Evolutionary conservation across 2,888 invertebrate species (phyloP).

Genomic region (Cartodere bifasciata): DNA sequence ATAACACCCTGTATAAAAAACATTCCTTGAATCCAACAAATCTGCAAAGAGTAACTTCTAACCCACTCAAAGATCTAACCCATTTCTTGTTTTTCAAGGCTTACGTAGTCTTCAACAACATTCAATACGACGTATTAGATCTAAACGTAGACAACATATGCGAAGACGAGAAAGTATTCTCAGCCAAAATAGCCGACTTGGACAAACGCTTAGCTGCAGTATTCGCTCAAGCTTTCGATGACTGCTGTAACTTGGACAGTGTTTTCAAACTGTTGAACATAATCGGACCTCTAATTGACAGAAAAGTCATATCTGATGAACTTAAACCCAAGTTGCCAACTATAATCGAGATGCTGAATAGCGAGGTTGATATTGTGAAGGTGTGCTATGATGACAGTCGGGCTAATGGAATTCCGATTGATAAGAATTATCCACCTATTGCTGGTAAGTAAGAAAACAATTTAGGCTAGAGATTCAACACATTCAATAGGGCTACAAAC

Average conservation of each 20-base stretch:
- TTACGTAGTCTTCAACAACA: slow-evolving; percentile 37
- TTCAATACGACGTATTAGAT: slow-evolving; percentile 63
- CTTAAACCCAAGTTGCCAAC: slow-evolving; percentile 52
- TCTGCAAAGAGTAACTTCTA: too few relatives aligned
- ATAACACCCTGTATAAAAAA: too few relatives aligned
- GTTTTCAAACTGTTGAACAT: slow-evolving; percentile 43
- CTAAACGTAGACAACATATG: slow-evolving; percentile 55
- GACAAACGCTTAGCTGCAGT: slow-evolving; percentile 69
- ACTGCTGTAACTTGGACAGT: slow-evolving; percentile 55
- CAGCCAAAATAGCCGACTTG: slow-evolving; percentile 49
- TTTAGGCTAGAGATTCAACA: too few relatives aligned
- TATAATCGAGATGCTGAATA: slow-evolving; percentile 51
- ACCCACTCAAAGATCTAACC: too few relatives aligned
- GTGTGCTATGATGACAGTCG: slow-evolving; percentile 46
- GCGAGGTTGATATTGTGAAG: slow-evolving; percentile 54
- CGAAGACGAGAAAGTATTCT: slow-evolving; percentile 50
- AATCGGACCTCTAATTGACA: slow-evolving; percentile 54
- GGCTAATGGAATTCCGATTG: slow-evolving; percentile 40
- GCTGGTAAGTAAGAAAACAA: too few relatives aligned
- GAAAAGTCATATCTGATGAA: slow-evolving; percentile 61
- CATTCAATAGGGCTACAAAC: too few relatives aligned
- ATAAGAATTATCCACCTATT: slow-evolving; percentile 61
- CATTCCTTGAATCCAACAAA: too few relatives aligned
- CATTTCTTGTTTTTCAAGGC: too few relatives aligned
- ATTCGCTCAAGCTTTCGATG: slow-evolving; percentile 69